These are phyloP conservation scores for Calypte anna DNA, from an alignment of 2,113 vertebrate genomes.

Conservation along the genomic window DNA sequence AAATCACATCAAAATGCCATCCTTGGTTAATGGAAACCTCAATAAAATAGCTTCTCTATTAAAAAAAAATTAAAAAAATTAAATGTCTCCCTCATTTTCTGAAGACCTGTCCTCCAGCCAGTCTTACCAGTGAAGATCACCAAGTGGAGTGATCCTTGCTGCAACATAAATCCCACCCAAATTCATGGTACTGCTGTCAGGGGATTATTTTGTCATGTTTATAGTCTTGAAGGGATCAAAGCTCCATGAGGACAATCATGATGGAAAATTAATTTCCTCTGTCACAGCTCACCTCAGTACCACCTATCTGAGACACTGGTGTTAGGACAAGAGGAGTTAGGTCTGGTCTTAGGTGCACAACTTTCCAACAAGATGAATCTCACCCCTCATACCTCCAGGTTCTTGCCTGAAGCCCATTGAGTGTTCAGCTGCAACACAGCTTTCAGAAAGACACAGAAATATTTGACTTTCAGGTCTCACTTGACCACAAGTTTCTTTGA, in stretches of 20 bases:
- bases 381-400: not conserved
- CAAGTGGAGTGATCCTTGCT: not conserved
- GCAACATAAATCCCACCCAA: not conserved
- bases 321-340: not conserved
- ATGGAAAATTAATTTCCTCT: not conserved
- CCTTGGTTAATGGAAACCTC: constrained; percentile 66
- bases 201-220: not conserved
- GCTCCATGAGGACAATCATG: not conserved
- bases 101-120: not conserved
- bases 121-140: not conserved
- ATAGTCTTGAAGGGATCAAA: not conserved
- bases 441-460: not conserved
- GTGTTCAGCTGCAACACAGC: not conserved
- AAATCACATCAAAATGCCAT: constrained; percentile 66
- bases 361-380: not conserved
- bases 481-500: not conserved
- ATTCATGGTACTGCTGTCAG: not conserved
- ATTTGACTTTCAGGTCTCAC: not conserved
- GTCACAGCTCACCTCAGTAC: accelerated
- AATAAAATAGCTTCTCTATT: constrained; percentile 53
- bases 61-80: constrained; percentile 9
- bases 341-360: accelerated
- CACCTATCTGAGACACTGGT: not conserved
- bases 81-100: not conserved
- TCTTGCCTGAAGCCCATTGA: not conserved